phyloP scores from a whole-genome alignment of 2,113 vertebrate genomes.

The Notiomystis cincta region DNA sequence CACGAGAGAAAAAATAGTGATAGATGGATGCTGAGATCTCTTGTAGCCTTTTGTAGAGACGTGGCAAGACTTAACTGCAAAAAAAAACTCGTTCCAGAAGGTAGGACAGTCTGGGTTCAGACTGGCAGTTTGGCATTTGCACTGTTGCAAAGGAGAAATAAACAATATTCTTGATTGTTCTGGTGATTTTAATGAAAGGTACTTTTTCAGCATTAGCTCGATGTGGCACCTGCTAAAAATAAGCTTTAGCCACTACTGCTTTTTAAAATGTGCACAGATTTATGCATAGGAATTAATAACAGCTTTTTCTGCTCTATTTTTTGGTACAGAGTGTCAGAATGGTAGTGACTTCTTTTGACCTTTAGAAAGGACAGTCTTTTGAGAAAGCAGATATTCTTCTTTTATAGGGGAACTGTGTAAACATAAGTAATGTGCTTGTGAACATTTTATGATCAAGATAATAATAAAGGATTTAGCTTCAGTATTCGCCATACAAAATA shows the following conservation, averaged over 20 bases:
- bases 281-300: conserved; percentile 38
- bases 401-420: conserved; percentile 29
- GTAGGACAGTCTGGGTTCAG: background rate
- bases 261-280: conserved; percentile 16
- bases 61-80: background rate
- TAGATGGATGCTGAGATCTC: background rate
- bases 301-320: conserved; percentile 28
- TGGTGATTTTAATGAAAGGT: conserved; percentile 58
- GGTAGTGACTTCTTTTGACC: conserved; percentile 32
- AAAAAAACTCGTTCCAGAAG: background rate
- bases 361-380: conserved; percentile 46
- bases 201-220: background rate
- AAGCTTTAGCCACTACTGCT: background rate
- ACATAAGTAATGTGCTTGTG: conserved; percentile 15
- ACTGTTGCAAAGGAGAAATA: background rate
- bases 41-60: background rate
- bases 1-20: background rate
- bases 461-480: conserved; percentile 52
- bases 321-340: conserved; percentile 17
- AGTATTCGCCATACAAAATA: conserved; percentile 41
- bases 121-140: background rate
- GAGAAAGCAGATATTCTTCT: conserved; percentile 51
- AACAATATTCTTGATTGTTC: conserved; percentile 38
- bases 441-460: conserved; percentile 59
- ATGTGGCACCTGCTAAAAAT: background rate